Evolutionary conservation across 2,888 invertebrate species (phyloP), one percentile per base, ranked within the genome.

Genomic region (Alloscopus bannaensis): DNA sequence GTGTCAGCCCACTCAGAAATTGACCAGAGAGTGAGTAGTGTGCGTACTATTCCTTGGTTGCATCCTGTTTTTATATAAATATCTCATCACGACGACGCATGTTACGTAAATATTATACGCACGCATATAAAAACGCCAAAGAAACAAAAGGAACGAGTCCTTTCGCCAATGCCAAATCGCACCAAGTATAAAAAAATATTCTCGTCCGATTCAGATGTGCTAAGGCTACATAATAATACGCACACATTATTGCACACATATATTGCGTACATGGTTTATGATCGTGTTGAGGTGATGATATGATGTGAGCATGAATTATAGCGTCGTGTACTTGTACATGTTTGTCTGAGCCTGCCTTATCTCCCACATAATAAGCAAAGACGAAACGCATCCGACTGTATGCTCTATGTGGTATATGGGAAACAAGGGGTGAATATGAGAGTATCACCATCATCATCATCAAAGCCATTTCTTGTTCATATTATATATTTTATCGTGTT

Each of bases 141-240:
- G 8, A 52, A 52, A 52, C 52, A 52, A 52, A 18, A 22, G 47
- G 60, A 60, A 60, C 60, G n/a, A n/a, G n/a, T n/a, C 71, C 71
- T 71, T 71, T 65, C 28, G 52, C 71, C 78, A 78, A 78, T 78
- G 78, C 70, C 78, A 78, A 71, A 64, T 65, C 24, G n/a, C n/a
- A 50, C 70, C 78, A 78, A 78, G 70, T 78, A 78, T 78, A 65
- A 65, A 64, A 69, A 45, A 70, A 26, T 36, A 65, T 78, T 36
- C 24, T 52, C 52, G 22, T 22, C 36, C n/a, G n/a, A n/a, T 36
- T n/a, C 45, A 11, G 45, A 18, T 45, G 24, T 22, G 52, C 36
- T n/a, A n/a, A n/a, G 36, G 22, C 50, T 50, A 18, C 22, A 50
- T 50, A 18, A 20, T 18, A 22, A 8, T 31, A 29, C n/a, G 29